Conservation (phyloP, 2,113 vertebrate species). For the Narcine bancroftii region DNA sequence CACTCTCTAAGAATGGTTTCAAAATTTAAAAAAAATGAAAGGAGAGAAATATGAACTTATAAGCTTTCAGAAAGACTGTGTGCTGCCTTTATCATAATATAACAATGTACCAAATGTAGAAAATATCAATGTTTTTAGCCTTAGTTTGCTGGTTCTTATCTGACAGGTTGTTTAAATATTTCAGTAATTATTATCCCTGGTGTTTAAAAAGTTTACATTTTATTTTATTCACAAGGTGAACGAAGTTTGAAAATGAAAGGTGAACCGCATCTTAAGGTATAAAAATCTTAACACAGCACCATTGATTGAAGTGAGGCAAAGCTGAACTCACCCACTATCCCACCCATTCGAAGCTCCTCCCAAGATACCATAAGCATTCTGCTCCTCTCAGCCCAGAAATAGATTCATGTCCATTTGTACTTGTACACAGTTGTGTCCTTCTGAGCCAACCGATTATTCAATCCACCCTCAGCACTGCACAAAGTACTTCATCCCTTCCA, state of each 20-base stretch:
- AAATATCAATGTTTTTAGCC: neutral
- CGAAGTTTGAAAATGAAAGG: neutral
- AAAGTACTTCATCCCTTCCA: neutral
- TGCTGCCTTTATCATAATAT: neutral
- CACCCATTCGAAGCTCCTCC: neutral
- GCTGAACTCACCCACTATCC: too few relatives aligned
- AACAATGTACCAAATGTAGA: slow-evolving; percentile 16
- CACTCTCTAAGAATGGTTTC: neutral
- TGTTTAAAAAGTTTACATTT: neutral
- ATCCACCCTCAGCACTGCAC: neutral
- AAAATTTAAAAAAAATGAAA: neutral
- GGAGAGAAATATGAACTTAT: neutral
- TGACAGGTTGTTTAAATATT: neutral
- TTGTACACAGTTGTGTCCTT: neutral
- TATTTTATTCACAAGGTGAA: neutral
- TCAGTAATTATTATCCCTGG: neutral
- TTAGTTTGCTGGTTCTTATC: slow-evolving; percentile 13
- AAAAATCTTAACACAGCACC: neutral
- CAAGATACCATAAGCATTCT: too few relatives aligned
- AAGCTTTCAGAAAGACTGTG: neutral
- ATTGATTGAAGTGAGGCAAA: neutral
- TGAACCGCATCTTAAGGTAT: neutral
- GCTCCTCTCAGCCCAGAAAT: too few relatives aligned
- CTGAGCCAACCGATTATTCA: neutral
- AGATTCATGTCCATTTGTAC: neutral